phyloP scores from a whole-genome alignment of 2,797 vertebrate genomes.

The Acanthopagrus latus region DNA sequence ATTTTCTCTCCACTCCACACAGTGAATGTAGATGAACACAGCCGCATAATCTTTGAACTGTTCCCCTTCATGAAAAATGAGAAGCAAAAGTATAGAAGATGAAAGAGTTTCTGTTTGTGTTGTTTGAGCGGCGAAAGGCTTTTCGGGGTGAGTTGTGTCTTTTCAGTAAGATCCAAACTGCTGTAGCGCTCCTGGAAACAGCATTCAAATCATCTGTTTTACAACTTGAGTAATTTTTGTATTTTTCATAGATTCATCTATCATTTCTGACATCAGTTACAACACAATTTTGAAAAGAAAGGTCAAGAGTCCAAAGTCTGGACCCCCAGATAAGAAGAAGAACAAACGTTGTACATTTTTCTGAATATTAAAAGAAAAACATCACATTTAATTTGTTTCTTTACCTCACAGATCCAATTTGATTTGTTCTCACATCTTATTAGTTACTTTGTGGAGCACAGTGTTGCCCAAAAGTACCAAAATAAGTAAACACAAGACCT shows the following conservation, averaged over 20 bases:
- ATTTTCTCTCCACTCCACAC: conserved; percentile 6
- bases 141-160: background rate
- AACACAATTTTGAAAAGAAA: too few species aligned
- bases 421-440: too few species aligned
- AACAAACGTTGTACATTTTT: background rate
- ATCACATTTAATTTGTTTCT: background rate
- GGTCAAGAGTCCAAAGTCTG: too few species aligned
- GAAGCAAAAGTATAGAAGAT: conserved; percentile 18
- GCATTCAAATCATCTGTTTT: background rate
- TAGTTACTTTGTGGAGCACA: background rate
- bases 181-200: conserved; percentile 7
- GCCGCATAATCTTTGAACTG: conserved; percentile 33
- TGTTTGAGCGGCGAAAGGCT: conserved; percentile 8
- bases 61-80: conserved; percentile 16
- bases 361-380: background rate
- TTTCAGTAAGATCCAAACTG: conserved; percentile 1
- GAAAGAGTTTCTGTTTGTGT: conserved; percentile 34
- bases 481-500: background rate
- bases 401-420: background rate
- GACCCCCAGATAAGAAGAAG: too few species aligned
- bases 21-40: conserved; percentile 56
- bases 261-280: too few species aligned
- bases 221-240: too few species aligned
- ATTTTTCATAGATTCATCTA: too few species aligned
- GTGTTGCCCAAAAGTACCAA: background rate